phyloP scores from a whole-genome alignment of 1,140 invertebrate species.

The Musca vetustissima region DNA sequence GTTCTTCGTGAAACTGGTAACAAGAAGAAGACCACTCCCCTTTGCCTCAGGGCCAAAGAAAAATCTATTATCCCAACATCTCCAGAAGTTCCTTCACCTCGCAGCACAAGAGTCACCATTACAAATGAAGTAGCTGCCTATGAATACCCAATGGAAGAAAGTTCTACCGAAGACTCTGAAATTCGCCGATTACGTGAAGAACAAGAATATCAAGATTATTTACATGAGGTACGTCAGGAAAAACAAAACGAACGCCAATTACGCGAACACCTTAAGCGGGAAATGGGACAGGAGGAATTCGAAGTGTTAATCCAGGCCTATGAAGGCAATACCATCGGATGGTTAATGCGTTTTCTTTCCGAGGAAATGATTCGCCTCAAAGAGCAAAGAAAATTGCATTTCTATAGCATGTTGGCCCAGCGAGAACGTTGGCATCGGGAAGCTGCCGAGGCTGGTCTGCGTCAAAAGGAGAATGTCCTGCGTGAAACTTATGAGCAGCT shows the following conservation, averaged over 20 bases:
- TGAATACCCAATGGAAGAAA: neutral
- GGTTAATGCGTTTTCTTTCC: slow-evolving; percentile 46
- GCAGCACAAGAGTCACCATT: neutral
- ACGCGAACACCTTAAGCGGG: slow-evolving; percentile 28
- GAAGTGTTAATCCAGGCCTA: slow-evolving; percentile 40
- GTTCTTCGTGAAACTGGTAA: neutral
- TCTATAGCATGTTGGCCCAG: slow-evolving; percentile 68
- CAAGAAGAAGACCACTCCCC: slow-evolving; percentile 14
- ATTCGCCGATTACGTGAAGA: neutral
- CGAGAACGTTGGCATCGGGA: slow-evolving; percentile 65
- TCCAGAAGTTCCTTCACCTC: neutral
- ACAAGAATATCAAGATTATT: neutral
- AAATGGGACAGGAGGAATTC: slow-evolving; percentile 35
- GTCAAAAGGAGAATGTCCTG: slow-evolving; percentile 66
- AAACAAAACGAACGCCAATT: slow-evolving; percentile 10
- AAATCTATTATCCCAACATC: neutral
- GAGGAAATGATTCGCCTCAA: slow-evolving; percentile 70
- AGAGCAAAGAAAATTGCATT: slow-evolving; percentile 70
- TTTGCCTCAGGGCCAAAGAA: slow-evolving; percentile 20
- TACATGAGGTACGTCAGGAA: slow-evolving; percentile 5
- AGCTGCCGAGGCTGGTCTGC: slow-evolving; percentile 66
- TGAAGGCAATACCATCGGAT: slow-evolving; percentile 45
- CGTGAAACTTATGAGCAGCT: slow-evolving; percentile 70
- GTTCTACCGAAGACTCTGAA: neutral
- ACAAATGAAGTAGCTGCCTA: neutral